Base-by-base conservation (phyloP, 2,888 invertebrate species). In the Tigriopus californicus region DNA sequence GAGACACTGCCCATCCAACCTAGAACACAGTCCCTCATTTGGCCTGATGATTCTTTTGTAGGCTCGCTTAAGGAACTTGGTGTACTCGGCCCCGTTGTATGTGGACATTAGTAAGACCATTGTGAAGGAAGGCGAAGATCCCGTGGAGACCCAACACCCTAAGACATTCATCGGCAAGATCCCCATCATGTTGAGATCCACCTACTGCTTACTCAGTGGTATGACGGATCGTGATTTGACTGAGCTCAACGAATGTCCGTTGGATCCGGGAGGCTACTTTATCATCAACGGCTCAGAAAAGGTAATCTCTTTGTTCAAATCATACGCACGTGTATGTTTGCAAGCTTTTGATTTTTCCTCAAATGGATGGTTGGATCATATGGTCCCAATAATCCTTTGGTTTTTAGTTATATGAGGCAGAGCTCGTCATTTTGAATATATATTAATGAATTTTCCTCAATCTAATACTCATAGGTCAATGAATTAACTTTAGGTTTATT, bases 231-330 rank as follows among this genome's bases (percentile, higher is more conserved):
- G 97, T 78, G 98, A 99, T 81, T 80, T 99, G 69, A 92, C 95
- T 53, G 97, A 99, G 74, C 80, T 99, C 66, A 98, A 98, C 71
- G 98, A 99, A 73, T 99, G 98, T 67, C 98, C 98, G 0, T 76
- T 98, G 52, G 98, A 99, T 77, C 98, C 98, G 48, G 98, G 97
- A 65, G 98, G 98, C 62, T 99, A 99, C 72, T 99, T 99, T 68
- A 92, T 99, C 65, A 98, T 99, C 63, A 99, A 99, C 70, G 98
- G 98, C 1, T 97, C 97, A 8, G 98, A 99, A 74, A 95, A 95
- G 72, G 87, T 77, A 66, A 57, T 15, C 54, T 33, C 33, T 33
- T 33, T 33, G 4, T 33, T 33, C 33, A 33, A 33, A 33, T 33
- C 33, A 5, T 33, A 33, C 33, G 33, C 3, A 8, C 33, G 3